Evolutionary conservation across 2,888 invertebrate species (phyloP).

Genomic region (Spisula solida): DNA sequence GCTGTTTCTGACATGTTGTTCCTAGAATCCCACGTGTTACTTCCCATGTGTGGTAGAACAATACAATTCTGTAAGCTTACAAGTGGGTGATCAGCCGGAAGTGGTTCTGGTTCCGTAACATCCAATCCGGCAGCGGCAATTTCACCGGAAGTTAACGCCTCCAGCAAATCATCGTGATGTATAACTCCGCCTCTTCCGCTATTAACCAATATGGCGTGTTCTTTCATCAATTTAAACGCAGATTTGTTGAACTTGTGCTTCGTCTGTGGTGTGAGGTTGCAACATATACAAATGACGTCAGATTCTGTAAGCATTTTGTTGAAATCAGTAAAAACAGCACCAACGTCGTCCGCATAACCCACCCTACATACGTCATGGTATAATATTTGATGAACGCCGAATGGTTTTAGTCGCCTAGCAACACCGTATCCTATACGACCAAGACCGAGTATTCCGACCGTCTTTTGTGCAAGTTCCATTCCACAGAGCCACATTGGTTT

Average conservation of each 20-base stretch:
- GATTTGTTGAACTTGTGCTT: constrained; percentile 92
- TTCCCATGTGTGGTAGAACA: constrained; percentile 95
- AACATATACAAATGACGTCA: constrained; percentile 95
- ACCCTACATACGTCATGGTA: constrained; percentile 78
- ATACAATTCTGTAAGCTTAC: constrained; percentile 94
- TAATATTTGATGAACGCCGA: constrained; percentile 76
- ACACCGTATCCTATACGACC: constrained; percentile 86
- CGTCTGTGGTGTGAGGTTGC: constrained; percentile 93
- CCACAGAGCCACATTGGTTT: constrained; percentile 97
- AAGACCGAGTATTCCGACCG: constrained; percentile 89
- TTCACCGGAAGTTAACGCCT: constrained; percentile 91
- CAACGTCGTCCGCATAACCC: constrained; percentile 88
- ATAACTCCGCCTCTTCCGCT: constrained; percentile 91
- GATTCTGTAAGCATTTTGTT: constrained; percentile 92
- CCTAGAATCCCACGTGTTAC: constrained; percentile 93
- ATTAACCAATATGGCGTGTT: constrained; percentile 94
- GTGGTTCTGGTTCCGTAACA: constrained; percentile 96
- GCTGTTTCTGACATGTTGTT: constrained; percentile 93
- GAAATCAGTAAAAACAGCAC: constrained; percentile 91
- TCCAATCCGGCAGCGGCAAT: constrained; percentile 96
- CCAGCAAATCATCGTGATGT: constrained; percentile 93
- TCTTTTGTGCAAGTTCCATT: constrained; percentile 92
- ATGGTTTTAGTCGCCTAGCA: constrained; percentile 80
- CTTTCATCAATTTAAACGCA: constrained; percentile 95
- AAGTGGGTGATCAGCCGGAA: constrained; percentile 93